A percentile compares a stretch with the other conserved stretches of the same genome.
Evolutionary conservation across 1,140 invertebrate species (phyloP).

Genomic region (Grapholita molesta): DNA sequence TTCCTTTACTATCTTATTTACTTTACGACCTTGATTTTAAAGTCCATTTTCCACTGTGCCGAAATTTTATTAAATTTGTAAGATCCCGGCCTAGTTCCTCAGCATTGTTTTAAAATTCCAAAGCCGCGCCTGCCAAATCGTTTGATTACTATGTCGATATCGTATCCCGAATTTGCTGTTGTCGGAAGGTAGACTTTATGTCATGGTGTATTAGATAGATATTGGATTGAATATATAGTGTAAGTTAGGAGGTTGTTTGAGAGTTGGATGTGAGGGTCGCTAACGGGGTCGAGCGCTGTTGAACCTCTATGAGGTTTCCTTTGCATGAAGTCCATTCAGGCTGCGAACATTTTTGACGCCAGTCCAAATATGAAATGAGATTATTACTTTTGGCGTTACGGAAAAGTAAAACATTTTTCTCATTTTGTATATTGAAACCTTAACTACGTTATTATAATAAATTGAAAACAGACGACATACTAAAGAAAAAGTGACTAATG

Average conservation of each 20-base stretch:
- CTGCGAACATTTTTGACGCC: constrained; percentile 3
- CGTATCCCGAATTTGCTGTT: not conserved
- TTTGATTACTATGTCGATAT: not conserved
- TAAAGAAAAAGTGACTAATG: too few species aligned
- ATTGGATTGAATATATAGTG: not conserved
- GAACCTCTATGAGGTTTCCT: constrained; percentile 14
- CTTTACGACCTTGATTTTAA: not conserved
- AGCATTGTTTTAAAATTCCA: constrained; percentile 14
- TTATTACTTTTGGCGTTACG: not conserved
- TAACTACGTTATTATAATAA: too few species aligned
- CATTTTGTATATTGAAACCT: not conserved
- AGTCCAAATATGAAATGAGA: constrained; percentile 1
- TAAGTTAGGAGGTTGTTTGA: not conserved
- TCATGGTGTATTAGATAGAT: not conserved
- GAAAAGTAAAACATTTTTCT: not conserved
- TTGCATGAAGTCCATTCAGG: constrained; percentile 7
- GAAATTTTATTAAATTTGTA: constrained; percentile 4
- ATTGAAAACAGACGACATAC: too few species aligned
- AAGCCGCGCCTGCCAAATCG: constrained; percentile 3
- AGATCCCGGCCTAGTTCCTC: constrained; percentile 8
- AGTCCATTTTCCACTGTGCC: not conserved
- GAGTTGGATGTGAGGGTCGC: not conserved
- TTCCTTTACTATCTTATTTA: not conserved
- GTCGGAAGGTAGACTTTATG: not conserved
- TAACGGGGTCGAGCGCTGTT: constrained; percentile 4